Percentiles rank a stretch among this genome's conserved stretches.
These are phyloP conservation scores for Burhinus bistriatus DNA, from an alignment of 2,113 vertebrate genomes.

Conservation along the genomic window DNA sequence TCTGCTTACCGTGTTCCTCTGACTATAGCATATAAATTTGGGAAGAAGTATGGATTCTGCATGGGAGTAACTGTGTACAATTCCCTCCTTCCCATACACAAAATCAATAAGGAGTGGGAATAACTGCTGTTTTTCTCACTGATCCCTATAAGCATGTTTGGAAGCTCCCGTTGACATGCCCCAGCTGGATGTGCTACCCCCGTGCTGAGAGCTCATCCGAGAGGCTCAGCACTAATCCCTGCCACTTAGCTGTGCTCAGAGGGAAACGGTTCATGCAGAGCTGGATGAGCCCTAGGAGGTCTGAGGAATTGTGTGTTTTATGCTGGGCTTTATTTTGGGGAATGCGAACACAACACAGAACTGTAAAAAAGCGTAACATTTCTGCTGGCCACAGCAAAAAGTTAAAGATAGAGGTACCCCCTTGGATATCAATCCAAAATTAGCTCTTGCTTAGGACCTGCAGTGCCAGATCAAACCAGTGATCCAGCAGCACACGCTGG, in stretches of 20 bases:
- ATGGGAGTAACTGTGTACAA: not conserved
- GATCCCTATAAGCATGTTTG: not conserved
- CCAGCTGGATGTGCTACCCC: not conserved
- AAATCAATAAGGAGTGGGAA: not conserved
- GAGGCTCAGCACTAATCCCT: not conserved
- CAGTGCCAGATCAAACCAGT: not conserved
- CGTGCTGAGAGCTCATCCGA: accelerated
- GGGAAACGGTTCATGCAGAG: not conserved
- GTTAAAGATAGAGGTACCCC: not conserved
- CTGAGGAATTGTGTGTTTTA: not conserved
- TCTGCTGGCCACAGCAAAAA: not conserved
- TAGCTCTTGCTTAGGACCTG: not conserved
- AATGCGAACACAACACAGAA: not conserved
- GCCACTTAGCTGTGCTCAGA: not conserved
- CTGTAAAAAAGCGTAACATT: not conserved
- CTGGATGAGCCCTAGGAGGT: not conserved
- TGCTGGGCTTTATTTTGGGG: not conserved
- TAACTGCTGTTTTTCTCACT: not conserved
- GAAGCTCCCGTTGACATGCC: not conserved
- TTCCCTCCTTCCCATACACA: not conserved
- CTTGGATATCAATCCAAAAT: not conserved
- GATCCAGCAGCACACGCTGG: not conserved
- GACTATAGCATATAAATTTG: not conserved
- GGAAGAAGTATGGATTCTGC: not conserved
- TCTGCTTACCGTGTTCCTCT: not conserved